Evolutionary conservation across 2,888 invertebrate species (phyloP), one percentile per base, ranked within the genome.

Genomic region (Dolomedes plantarius): DNA sequence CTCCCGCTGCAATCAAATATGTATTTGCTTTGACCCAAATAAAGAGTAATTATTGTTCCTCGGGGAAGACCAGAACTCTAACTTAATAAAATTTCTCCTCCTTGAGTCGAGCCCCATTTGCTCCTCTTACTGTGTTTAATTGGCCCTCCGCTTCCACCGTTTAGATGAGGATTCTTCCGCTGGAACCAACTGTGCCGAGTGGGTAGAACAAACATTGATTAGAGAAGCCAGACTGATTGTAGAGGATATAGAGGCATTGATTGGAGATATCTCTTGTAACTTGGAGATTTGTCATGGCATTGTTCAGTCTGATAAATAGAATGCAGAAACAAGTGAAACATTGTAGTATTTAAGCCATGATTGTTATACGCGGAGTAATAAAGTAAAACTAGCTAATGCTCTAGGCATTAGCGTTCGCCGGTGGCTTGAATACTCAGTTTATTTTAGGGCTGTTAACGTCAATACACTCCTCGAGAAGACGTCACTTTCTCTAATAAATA

Each of bases 51-150:
- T 23, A 56, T 56, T 3, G 23, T 23, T 56, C 56, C 56, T 56
- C 23, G 19, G 56, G 56, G 56, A 56, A 23, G 56, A 23, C 56
- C 23, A 56, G 23, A 56, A 56, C 23, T 56, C 56, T 56, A 56
- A 56, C 56, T 56, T 56, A 56, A 56, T 56, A 56, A 56, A 56
- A 56, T 56, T 23, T 13, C 16, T 16, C 56, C 46, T 56, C 56
- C 56, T 56, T 56, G 23, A 56, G 56, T 56, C 23, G 56, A 56
- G 56, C 56, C 56, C 56, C 56, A 56, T 56, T 56, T 56, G 23
- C 56, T 23, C 56, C 56, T 56, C 56, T 56, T 56, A 56, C 56
- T 16, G 23, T 56, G 56, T 56, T 56, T 56, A 56, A 56, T 56
- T 56, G 56, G 23, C 23, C 56, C 56, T 56, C 56, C 23, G 19